A percentile compares a stretch with the other conserved stretches of the same genome.
These are phyloP conservation scores for Petrocephalus zakoni DNA, from an alignment of 2,113 vertebrate species.

Conservation along the genomic window DNA sequence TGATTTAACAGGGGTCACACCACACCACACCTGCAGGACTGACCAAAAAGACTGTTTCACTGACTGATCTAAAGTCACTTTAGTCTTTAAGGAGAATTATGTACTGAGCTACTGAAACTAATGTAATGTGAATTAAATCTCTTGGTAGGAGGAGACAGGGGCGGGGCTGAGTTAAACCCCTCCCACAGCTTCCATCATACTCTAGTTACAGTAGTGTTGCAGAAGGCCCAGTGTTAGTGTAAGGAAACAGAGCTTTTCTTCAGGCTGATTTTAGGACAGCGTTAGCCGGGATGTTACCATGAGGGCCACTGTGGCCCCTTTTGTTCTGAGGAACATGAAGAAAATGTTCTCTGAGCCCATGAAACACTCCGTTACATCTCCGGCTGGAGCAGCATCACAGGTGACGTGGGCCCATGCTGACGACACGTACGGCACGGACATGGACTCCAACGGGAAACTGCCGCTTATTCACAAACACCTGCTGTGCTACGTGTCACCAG, in stretches of 20 bases:
- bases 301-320: neutral
- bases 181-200: neutral
- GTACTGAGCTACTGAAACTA: neutral
- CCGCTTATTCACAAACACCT: neutral
- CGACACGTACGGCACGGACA: neutral
- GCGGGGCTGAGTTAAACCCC: neutral
- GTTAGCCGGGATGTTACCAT: neutral
- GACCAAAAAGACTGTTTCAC: neutral
- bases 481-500: neutral
- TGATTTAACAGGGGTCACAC: neutral
- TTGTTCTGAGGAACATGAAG: neutral
- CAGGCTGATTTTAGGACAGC: neutral
- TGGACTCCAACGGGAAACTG: neutral
- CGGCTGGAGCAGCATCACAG: neutral
- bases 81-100: neutral
- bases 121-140: neutral
- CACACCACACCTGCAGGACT: neutral
- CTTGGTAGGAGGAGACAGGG: neutral
- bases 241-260: neutral
- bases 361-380: neutral
- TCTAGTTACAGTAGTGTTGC: neutral
- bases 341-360: neutral
- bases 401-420: neutral
- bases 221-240: slow-evolving; percentile 6
- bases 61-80: neutral